These are phyloP conservation scores for Corythornis madagascariensis DNA, from an alignment of 2,113 vertebrate genomes.

Conservation along the genomic window DNA sequence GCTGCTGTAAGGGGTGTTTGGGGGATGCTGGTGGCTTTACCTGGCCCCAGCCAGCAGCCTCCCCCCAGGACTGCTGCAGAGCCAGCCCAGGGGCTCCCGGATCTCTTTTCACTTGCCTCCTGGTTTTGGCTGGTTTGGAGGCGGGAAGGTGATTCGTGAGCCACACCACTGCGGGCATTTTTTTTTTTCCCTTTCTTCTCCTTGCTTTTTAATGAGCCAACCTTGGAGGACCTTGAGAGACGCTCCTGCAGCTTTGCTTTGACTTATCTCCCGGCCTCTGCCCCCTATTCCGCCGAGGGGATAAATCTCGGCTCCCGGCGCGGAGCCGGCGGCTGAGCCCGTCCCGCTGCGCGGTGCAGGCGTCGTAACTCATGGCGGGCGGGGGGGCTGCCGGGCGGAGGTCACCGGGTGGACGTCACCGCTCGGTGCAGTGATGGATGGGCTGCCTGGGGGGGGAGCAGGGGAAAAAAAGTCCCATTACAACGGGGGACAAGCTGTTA, in stretches of 20 bases:
- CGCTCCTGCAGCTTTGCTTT: constrained; percentile 3
- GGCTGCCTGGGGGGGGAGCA: neutral
- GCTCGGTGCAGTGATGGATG: neutral
- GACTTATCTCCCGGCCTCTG: neutral
- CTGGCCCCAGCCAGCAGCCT: neutral
- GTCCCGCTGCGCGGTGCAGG: accelerated
- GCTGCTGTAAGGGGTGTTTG: neutral
- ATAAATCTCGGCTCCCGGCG: constrained; percentile 8
- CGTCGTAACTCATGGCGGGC: neutral
- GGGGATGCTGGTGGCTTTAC: neutral
- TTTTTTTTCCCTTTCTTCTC: neutral
- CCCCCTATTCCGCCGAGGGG: neutral
- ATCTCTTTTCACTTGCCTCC: neutral
- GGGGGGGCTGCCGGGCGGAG: neutral
- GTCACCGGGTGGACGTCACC: neutral
- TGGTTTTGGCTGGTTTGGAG: neutral
- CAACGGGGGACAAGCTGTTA: neutral
- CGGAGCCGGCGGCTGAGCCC: neutral
- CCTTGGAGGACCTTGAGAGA: constrained; percentile 37
- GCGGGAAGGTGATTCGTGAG: neutral
- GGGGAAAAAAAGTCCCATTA: neutral
- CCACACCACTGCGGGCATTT: neutral
- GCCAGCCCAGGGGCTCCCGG: accelerated
- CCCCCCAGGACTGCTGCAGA: neutral
- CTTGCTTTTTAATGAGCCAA: constrained; percentile 31